A percentile compares a stretch with the other conserved stretches of the same genome.
phyloP scores from a whole-genome alignment of 2,888 invertebrate genomes.

The Ditula angustiorana region DNA sequence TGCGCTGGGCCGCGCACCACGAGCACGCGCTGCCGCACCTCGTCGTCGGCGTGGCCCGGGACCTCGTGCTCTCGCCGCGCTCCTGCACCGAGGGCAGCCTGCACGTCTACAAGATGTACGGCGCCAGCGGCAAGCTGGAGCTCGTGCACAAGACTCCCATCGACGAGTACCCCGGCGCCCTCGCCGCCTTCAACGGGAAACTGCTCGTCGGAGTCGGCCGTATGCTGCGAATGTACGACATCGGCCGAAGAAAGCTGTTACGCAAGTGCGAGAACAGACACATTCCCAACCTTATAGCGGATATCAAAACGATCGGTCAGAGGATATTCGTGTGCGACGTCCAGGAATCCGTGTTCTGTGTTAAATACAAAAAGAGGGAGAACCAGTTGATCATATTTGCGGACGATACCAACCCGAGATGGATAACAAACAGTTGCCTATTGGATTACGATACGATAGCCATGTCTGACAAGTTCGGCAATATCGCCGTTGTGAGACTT shows the following conservation, averaged over 20 bases:
- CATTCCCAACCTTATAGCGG: constrained; percentile 97
- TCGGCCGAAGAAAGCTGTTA: constrained; percentile 96
- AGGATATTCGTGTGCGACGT: constrained; percentile 98
- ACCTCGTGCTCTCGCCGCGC: constrained; percentile 95
- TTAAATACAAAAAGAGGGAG: constrained; percentile 97
- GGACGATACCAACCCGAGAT: constrained; percentile 98
- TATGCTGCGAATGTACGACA: constrained; percentile 96
- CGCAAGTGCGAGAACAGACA: constrained; percentile 99
- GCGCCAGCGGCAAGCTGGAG: constrained; percentile 94
- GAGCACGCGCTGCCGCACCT: constrained; percentile 81
- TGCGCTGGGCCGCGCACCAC: constrained; percentile 89
- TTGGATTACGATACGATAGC: constrained; percentile 99
- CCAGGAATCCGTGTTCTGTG: constrained; percentile 98
- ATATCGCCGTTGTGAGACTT: constrained; percentile 94
- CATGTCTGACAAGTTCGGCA: constrained; percentile 99
- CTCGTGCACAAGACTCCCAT: constrained; percentile 96
- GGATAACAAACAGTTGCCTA: constrained; percentile 96
- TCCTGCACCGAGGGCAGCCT: constrained; percentile 93
- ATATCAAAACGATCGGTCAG: constrained; percentile 97
- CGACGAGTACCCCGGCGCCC: constrained; percentile 95
- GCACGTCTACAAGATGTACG: constrained; percentile 93
- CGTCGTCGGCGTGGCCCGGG: constrained; percentile 97
- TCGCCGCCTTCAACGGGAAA: constrained; percentile 96
- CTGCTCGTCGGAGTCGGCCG: constrained; percentile 97
- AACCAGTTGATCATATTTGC: constrained; percentile 99